Percentiles rank a stretch among this genome's conserved stretches.
Conservation (phyloP, 2,888 invertebrate genomes). For the Drosophila putrida region DNA sequence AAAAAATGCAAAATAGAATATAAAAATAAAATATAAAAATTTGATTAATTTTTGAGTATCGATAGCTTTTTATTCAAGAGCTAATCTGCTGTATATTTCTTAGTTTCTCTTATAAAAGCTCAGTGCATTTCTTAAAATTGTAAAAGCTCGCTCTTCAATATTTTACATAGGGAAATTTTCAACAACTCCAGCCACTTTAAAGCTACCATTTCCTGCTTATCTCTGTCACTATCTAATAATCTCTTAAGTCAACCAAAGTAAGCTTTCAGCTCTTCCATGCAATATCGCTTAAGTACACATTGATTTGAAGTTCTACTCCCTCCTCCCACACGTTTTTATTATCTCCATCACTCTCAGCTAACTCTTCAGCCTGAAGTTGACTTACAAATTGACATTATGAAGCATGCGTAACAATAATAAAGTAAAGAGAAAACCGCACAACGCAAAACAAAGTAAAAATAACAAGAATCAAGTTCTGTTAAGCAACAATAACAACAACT, state of each 20-base stretch:
- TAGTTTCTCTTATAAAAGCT: too few species aligned
- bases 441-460: conserved; percentile 44
- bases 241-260: conserved; percentile 14
- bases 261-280: conserved; percentile 28
- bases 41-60: too few species aligned
- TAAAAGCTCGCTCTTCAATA: not conserved
- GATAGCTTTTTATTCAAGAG: too few species aligned
- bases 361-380: conserved; percentile 3
- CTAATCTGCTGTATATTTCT: too few species aligned
- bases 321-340: too few species aligned
- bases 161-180: not conserved
- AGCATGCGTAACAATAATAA: conserved; percentile 48
- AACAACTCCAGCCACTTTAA: not conserved
- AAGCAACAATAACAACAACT: conserved; percentile 33
- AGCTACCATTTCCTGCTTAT: not conserved
- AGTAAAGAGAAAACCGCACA: conserved; percentile 26
- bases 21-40: too few species aligned
- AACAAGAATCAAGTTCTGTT: conserved; percentile 60
- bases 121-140: too few species aligned
- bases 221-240: not conserved
- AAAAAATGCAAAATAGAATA: too few species aligned
- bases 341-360: not conserved
- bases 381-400: conserved; percentile 56
- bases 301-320: conserved; percentile 33
- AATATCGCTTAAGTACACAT: conserved; percentile 25